A percentile compares a stretch with the other conserved stretches of the same genome.
These are phyloP conservation scores for Cryptoleucopteryx plumbea DNA, from an alignment of 2,113 vertebrate genomes.

Conservation along the genomic window DNA sequence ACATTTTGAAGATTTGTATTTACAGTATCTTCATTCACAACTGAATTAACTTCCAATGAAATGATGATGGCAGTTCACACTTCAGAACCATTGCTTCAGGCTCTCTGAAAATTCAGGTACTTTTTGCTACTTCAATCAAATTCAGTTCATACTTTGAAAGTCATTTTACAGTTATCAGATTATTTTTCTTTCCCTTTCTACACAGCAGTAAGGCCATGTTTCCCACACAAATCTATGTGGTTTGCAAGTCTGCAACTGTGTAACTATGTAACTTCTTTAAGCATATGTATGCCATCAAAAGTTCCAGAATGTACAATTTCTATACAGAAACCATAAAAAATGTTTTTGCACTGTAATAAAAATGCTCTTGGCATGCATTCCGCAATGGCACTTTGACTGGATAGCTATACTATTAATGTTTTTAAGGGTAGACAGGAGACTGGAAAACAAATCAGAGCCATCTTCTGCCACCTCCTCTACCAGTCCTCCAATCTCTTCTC, in stretches of 20 bases:
- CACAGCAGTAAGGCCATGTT: background rate
- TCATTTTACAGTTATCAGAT: background rate
- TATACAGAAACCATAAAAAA: background rate
- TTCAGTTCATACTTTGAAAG: background rate
- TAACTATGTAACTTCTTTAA: background rate
- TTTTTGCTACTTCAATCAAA: background rate
- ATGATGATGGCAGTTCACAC: background rate
- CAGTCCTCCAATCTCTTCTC: background rate
- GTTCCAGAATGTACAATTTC: background rate
- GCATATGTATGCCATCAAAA: background rate
- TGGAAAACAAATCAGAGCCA: background rate
- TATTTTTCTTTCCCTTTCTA: background rate
- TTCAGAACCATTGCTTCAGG: background rate
- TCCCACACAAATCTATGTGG: background rate
- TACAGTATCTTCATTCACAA: background rate
- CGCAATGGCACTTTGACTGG: background rate
- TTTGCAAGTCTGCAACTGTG: background rate
- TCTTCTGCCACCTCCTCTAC: background rate
- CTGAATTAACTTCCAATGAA: background rate
- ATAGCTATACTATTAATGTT: background rate
- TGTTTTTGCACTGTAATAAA: background rate
- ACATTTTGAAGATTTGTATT: background rate
- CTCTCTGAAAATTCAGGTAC: background rate
- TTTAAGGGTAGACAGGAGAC: background rate
- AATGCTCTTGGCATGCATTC: background rate